These are phyloP conservation scores for Hydrocynus forskahlii DNA, from an alignment of 2,797 vertebrate species.

Conservation along the genomic window DNA sequence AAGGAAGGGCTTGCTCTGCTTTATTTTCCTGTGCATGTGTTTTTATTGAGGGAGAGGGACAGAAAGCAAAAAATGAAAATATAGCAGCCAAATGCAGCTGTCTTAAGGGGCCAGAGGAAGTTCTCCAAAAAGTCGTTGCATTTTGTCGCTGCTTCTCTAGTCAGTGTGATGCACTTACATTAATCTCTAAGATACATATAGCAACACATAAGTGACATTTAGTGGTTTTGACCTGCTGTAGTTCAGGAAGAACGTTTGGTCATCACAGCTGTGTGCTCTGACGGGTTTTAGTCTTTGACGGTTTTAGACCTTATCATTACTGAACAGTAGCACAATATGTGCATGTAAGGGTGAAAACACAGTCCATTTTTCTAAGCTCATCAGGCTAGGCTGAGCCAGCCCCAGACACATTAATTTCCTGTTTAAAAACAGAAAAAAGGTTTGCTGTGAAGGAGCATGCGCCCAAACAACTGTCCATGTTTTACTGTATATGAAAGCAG, in stretches of 20 bases:
- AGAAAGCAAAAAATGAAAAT: conserved; percentile 1
- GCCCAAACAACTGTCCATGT: conserved; percentile 2
- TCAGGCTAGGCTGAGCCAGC: conserved; percentile 26
- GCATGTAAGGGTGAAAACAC: conserved; percentile 7
- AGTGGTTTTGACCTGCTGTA: not conserved
- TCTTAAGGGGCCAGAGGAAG: conserved; percentile 15
- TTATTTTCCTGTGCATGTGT: conserved; percentile 56
- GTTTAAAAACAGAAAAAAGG: conserved; percentile 16
- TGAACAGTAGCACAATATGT: conserved; percentile 20
- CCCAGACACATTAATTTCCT: conserved; percentile 16
- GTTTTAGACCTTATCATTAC: conserved; percentile 48
- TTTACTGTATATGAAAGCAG: conserved; percentile 6
- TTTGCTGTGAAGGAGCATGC: conserved; percentile 29
- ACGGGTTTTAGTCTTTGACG: not conserved
- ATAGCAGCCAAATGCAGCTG: conserved; percentile 23
- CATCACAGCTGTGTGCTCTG: not conserved
- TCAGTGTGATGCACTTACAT: too few relatives aligned
- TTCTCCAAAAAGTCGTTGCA: conserved; percentile 20
- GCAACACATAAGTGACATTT: too few relatives aligned
- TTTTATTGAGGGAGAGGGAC: not conserved
- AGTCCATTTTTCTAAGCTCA: conserved; percentile 56
- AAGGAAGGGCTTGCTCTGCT: conserved; percentile 64
- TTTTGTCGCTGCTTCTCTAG: too few relatives aligned
- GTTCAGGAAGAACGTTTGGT: not conserved
- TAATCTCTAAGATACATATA: not conserved